Evolutionary conservation across 2,797 vertebrate genomes (phyloP).

Genomic region (Cryptoblepharus egeriae): DNA sequence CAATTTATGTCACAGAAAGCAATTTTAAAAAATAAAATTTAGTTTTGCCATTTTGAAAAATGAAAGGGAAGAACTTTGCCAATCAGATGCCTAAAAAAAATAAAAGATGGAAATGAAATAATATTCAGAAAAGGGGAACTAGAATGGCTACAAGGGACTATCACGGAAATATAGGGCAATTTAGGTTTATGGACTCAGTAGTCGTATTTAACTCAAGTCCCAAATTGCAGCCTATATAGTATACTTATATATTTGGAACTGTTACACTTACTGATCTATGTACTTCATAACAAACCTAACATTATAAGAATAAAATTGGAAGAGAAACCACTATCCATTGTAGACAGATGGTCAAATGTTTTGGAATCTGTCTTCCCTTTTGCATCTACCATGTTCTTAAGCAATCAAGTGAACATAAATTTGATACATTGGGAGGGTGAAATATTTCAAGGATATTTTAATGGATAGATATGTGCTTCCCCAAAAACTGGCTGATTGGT

Average conservation of each 20-base stretch:
- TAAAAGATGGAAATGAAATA: slow-evolving; percentile 20
- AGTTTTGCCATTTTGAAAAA: slow-evolving; percentile 8
- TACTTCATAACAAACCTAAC: background rate
- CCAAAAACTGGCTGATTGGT: too few relatives aligned
- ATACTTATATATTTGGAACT: too few relatives aligned
- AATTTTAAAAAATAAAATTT: slow-evolving; percentile 23
- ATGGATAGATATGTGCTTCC: background rate
- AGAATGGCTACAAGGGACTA: accelerated
- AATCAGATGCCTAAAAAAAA: slow-evolving; percentile 16
- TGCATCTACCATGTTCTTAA: background rate
- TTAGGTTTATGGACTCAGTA: too few relatives aligned
- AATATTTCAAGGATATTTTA: too few relatives aligned
- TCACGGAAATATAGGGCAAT: background rate
- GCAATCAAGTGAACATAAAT: background rate
- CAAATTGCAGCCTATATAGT: too few relatives aligned
- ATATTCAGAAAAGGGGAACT: slow-evolving; percentile 38
- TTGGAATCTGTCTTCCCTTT: background rate
- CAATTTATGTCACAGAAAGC: slow-evolving; percentile 23
- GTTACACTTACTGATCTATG: background rate
- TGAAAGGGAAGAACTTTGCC: background rate
- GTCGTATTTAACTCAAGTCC: too few relatives aligned
- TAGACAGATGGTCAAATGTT: background rate
- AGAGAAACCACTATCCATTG: slow-evolving; percentile 17
- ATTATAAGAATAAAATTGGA: background rate
- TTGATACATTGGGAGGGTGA: background rate